phyloP scores from a whole-genome alignment of 2,113 vertebrate genomes.

The Hippocampus comes region DNA sequence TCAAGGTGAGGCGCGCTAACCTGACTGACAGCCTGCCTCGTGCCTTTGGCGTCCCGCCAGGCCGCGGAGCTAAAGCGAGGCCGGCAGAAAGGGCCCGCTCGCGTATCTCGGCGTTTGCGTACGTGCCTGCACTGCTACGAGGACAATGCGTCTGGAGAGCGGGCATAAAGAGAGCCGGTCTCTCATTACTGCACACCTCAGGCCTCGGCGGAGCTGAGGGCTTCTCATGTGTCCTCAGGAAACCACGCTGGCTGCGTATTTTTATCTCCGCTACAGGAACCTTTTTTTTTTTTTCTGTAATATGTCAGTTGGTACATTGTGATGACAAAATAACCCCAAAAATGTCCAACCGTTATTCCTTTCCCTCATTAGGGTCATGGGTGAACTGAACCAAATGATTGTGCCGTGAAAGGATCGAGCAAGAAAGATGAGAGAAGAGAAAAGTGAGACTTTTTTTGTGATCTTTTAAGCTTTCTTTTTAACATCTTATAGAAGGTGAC shows the following conservation, averaged over 20 bases:
- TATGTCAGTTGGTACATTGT: too few species aligned
- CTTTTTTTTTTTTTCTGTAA: constrained; percentile 16
- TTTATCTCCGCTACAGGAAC: constrained; percentile 54
- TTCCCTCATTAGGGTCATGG: too few species aligned
- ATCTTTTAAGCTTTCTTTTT: neutral
- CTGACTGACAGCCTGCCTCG: constrained; percentile 57
- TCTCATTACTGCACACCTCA: constrained; percentile 69
- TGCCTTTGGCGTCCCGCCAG: constrained; percentile 57
- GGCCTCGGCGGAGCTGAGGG: constrained; percentile 40
- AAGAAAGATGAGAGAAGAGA: too few species aligned
- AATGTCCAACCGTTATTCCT: too few species aligned
- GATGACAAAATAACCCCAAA: too few species aligned
- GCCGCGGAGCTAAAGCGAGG: constrained; percentile 19
- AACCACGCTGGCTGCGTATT: constrained; percentile 57
- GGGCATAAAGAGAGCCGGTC: constrained; percentile 45
- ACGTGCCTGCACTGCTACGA: constrained; percentile 28
- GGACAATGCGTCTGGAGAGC: constrained; percentile 49
- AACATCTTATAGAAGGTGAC: constrained; percentile 29
- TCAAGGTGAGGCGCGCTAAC: constrained; percentile 69
- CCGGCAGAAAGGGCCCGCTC: constrained; percentile 41
- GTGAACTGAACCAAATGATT: too few species aligned
- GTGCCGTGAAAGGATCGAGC: too few species aligned
- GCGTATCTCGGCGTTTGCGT: constrained; percentile 48
- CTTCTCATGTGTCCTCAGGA: constrained; percentile 48
- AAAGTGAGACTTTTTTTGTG: too few species aligned